Base-by-base conservation (phyloP, 2,113 vertebrate species). In the Lonchura striata region DNA sequence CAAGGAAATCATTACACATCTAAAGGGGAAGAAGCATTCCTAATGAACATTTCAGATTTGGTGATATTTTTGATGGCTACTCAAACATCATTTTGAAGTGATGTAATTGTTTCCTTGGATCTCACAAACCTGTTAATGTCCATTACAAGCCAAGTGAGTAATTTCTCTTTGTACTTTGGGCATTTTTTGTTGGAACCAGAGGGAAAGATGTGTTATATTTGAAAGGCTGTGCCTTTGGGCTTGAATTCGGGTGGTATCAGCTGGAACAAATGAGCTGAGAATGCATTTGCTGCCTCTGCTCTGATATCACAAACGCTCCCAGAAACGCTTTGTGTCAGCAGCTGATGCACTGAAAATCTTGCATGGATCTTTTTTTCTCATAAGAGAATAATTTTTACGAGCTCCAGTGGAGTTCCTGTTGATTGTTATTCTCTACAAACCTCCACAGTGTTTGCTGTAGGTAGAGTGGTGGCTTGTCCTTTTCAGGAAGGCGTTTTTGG, bases 201-300 rank as follows among this genome's bases (percentile, higher is more conserved):
- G 93, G 50, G 85, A 90, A 93, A 81, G 86, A 84, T 65, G 92
- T 95, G 97, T 98, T 98, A 97, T 98, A 97, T 98, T 97, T 90
- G 86, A 96, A 96, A 98, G 97, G 92, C 96, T 93, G 15, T 82
- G 98, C 98, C 98, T 98, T 95, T 94, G 97, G 98, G 98, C 98
- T 92, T 65, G 96, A 95, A 88, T 98, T 98, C 63, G 96, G 98
- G 98, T 98, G 98, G 98, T 98, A 98, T 99, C 98, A 98, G 98
- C 98, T 98, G 98, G 97, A 98, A 98, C 97, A 98, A 98, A 98
- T 96, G 98, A 98, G 98, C 98, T 98, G 98, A 98, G 98, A 97
- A 94, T 88, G 97, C 98, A 97, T 96, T 97, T 96, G 79, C 92
- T 97, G 96, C 92, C 97, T 97, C 94, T 88, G 95, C 96, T 96